A percentile compares a stretch with the other conserved stretches of the same genome.
Evolutionary conservation across 2,888 invertebrate genomes (phyloP).

Genomic region (Hypomecis atomaria): DNA sequence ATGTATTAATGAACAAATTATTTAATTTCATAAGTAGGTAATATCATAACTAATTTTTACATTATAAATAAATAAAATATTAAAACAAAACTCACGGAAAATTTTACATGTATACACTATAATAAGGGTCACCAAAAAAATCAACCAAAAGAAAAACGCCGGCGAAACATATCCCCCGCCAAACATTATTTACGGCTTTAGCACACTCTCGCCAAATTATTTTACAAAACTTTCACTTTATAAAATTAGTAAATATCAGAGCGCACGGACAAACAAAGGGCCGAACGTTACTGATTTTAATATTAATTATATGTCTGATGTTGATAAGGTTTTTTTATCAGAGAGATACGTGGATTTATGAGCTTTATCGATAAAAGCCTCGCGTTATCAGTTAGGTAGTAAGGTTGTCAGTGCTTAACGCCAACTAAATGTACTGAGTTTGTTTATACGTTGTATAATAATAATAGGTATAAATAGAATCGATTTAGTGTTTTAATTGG

Average conservation of each 20-base stretch:
- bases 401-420: not conserved
- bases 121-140: slow-evolving; percentile 47
- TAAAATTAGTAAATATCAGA: not conserved
- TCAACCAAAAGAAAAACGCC: slow-evolving; percentile 50
- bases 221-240: slow-evolving; percentile 7
- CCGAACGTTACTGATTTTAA: slow-evolving; percentile 10
- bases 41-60: too few relatives aligned
- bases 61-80: too few relatives aligned
- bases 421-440: not conserved
- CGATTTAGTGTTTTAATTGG: too few relatives aligned
- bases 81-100: slow-evolving; percentile 47
- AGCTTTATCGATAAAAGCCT: slow-evolving; percentile 18
- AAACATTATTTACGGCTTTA: slow-evolving; percentile 4
- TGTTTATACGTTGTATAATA: not conserved
- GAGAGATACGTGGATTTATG: slow-evolving; percentile 13
- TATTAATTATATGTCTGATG: slow-evolving; percentile 22
- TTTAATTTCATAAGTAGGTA: too few relatives aligned
- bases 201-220: not conserved
- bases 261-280: slow-evolving; percentile 5
- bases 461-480: too few relatives aligned
- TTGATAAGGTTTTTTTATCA: slow-evolving; percentile 21
- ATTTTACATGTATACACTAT: slow-evolving; percentile 44
- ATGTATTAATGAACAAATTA: too few relatives aligned
- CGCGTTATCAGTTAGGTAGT: not conserved
- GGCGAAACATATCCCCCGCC: slow-evolving; percentile 44